phyloP scores from a whole-genome alignment of 2,888 invertebrate species.

The Lasioglossum leucozonium region DNA sequence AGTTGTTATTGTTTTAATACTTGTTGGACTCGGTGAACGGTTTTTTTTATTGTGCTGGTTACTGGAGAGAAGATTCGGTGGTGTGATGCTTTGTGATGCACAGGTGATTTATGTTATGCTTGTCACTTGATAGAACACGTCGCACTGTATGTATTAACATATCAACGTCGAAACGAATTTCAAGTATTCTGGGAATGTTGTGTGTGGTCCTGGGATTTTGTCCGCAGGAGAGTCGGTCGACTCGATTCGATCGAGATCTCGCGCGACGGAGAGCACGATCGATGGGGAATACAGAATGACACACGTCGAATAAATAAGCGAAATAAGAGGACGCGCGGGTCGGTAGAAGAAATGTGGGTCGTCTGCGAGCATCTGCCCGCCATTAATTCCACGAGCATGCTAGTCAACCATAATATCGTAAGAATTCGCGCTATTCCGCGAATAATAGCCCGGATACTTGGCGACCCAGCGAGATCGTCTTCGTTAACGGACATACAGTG shows the following conservation, averaged over 20 bases:
- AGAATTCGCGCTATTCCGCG: not conserved
- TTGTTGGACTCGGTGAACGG: not conserved
- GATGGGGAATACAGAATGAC: not conserved
- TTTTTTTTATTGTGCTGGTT: not conserved
- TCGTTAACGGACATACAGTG: not conserved
- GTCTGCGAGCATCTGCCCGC: not conserved
- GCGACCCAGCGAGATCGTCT: not conserved
- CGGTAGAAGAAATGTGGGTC: not conserved
- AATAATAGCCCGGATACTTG: not conserved
- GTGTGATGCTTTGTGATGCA: constrained; percentile 1
- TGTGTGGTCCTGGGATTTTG: not conserved
- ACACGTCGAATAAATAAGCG: not conserved
- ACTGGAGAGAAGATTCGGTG: not conserved
- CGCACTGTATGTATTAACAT: not conserved
- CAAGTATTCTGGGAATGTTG: not conserved
- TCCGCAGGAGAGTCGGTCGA: not conserved
- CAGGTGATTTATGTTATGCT: not conserved
- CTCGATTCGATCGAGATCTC: not conserved
- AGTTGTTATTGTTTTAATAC: not conserved
- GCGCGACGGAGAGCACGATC: not conserved
- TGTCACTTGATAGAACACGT: constrained; percentile 1
- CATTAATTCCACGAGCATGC: not conserved
- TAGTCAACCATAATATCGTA: not conserved
- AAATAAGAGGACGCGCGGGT: not conserved
- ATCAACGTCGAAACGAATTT: not conserved